Evolutionary conservation across 1,140 invertebrate genomes (phyloP).

Genomic region (Odontomachus brunneus): DNA sequence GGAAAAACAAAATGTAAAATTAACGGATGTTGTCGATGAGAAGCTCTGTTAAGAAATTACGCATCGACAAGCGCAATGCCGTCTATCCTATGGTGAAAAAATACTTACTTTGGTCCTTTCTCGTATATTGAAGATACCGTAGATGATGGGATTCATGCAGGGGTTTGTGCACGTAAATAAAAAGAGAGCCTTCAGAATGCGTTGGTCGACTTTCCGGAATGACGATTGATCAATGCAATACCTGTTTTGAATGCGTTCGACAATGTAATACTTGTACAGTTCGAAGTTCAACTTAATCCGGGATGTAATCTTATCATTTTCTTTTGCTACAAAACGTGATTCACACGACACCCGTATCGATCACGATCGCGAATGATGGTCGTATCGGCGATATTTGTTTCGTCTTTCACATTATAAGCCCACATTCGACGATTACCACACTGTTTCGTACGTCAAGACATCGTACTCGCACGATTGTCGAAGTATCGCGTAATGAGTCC

Average conservation of each 20-base stretch:
- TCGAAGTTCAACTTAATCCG: not conserved
- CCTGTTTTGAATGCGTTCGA: conserved; percentile 85
- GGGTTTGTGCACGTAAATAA: conserved; percentile 98
- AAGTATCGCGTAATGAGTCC: not conserved
- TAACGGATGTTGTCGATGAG: not conserved
- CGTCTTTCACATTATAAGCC: not conserved
- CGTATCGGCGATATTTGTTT: conserved; percentile 15
- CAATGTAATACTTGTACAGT: conserved; percentile 13
- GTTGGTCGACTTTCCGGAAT: conserved; percentile 90
- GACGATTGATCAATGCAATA: conserved; percentile 92
- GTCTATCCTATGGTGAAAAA: not conserved
- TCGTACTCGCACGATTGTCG: too few species aligned
- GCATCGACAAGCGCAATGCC: not conserved
- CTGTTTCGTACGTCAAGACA: too few species aligned
- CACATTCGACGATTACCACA: not conserved
- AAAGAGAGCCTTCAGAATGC: conserved; percentile 94
- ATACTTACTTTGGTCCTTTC: conserved; percentile 78
- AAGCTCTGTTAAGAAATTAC: not conserved
- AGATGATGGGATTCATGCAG: conserved; percentile 95
- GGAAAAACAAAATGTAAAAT: not conserved
- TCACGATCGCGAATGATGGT: not conserved
- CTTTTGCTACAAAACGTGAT: conserved; percentile 7
- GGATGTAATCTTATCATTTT: not conserved
- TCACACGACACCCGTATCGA: not conserved
- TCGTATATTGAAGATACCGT: conserved; percentile 91